phyloP scores from a whole-genome alignment of 1,140 invertebrate genomes.

The Aphidius ervi region DNA sequence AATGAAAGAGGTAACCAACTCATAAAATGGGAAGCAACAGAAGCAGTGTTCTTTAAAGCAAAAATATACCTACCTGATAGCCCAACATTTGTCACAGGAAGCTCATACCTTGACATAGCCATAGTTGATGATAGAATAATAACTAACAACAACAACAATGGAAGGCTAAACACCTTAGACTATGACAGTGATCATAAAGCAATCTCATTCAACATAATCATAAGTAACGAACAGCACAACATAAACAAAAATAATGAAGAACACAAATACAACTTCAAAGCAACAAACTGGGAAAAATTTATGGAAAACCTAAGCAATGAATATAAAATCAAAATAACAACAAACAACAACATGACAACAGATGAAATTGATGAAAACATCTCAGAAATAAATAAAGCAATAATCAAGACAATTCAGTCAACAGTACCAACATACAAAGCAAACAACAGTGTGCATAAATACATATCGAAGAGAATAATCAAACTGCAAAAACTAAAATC shows the following conservation, averaged over 20 bases:
- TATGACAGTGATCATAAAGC: slow-evolving; percentile 18
- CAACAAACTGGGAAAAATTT: slow-evolving; percentile 12
- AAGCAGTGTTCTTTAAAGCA: not conserved
- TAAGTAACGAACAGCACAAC: not conserved
- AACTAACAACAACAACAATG: not conserved
- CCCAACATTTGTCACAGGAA: not conserved
- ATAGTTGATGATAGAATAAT: not conserved
- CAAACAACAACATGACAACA: slow-evolving; percentile 6
- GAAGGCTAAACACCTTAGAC: slow-evolving; percentile 1
- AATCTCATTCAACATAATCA: not conserved
- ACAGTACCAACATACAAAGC: not conserved
- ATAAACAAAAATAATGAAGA: not conserved
- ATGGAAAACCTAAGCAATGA: slow-evolving; percentile 1
- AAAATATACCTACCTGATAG: not conserved
- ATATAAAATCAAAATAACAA: not conserved
- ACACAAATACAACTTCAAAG: not conserved
- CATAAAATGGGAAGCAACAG: slow-evolving; percentile 1
- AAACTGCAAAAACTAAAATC: slow-evolving; percentile 20
- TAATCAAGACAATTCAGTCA: not conserved
- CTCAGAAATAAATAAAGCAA: not conserved
- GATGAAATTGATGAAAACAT: slow-evolving; percentile 4
- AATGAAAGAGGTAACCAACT: slow-evolving; percentile 9
- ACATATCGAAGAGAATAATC: not conserved
- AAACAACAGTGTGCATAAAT: slow-evolving; percentile 4
- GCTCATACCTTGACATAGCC: not conserved